Percentiles rank a stretch among this genome's conserved stretches.
Evolutionary conservation across 2,888 invertebrate genomes (phyloP).

Genomic region (Volucella inanis): DNA sequence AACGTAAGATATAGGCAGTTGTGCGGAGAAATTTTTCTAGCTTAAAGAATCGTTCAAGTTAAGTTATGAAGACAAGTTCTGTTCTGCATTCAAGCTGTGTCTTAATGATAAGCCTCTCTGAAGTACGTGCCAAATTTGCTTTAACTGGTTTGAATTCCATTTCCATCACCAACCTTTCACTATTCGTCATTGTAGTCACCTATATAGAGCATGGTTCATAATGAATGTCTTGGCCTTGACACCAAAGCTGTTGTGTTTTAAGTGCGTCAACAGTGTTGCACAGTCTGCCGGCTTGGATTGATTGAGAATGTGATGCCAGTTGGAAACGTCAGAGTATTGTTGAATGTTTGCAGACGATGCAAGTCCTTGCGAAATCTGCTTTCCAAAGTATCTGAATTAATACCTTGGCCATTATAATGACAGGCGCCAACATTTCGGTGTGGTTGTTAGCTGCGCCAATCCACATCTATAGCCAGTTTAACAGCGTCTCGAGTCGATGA

Average conservation of each 20-base stretch:
- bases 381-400: too few relatives aligned
- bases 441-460: slow-evolving; percentile 20
- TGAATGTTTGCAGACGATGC: too few relatives aligned
- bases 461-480: background rate
- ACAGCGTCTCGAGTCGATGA: background rate
- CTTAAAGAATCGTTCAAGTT: slow-evolving; percentile 48
- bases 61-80: slow-evolving; percentile 32
- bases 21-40: slow-evolving; percentile 39
- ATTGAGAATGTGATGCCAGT: slow-evolving; percentile 26
- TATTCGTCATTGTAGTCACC: background rate
- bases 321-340: background rate
- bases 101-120: background rate
- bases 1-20: slow-evolving; percentile 17
- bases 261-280: slow-evolving; percentile 14
- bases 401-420: too few relatives aligned
- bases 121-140: background rate
- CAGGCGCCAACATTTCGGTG: slow-evolving; percentile 43
- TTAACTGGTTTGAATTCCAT: slow-evolving; percentile 32
- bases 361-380: too few relatives aligned
- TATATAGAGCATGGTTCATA: background rate
- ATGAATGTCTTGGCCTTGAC: slow-evolving; percentile 12
- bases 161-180: slow-evolving; percentile 4
- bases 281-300: slow-evolving; percentile 43
- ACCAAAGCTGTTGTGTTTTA: slow-evolving; percentile 22
- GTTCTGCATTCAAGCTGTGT: slow-evolving; percentile 9